Percentiles rank a stretch among this genome's conserved stretches.
These are phyloP conservation scores for Gari tellinella DNA, from an alignment of 2,888 invertebrate genomes.

Conservation along the genomic window DNA sequence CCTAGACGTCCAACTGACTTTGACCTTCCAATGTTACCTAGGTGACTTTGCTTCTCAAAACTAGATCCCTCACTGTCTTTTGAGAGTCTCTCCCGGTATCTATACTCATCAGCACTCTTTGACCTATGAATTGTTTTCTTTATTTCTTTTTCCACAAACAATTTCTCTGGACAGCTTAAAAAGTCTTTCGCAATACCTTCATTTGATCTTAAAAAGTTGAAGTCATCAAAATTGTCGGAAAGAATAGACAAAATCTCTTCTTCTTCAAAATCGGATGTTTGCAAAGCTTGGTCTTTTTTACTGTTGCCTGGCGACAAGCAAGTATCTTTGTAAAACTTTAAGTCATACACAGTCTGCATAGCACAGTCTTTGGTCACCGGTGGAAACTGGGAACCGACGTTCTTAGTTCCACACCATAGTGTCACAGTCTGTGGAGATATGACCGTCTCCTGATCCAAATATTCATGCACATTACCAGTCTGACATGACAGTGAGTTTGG, in stretches of 20 bases:
- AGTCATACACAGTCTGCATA: slow-evolving; percentile 70
- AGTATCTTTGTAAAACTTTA: slow-evolving; percentile 11
- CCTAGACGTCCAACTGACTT: slow-evolving; percentile 50
- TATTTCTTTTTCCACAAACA: slow-evolving; percentile 29
- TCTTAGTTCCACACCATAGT: slow-evolving; percentile 79
- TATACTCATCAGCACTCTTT: slow-evolving; percentile 63
- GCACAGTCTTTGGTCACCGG: slow-evolving; percentile 78
- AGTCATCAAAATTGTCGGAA: slow-evolving; percentile 64
- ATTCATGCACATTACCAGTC: slow-evolving; percentile 54
- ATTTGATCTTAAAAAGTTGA: slow-evolving; percentile 50
- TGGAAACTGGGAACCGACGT: slow-evolving; percentile 79
- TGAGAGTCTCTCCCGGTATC: slow-evolving; percentile 7
- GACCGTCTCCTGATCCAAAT: slow-evolving; percentile 63
- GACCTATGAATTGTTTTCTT: slow-evolving; percentile 56
- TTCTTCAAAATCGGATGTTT: slow-evolving; percentile 56
- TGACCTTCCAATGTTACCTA: slow-evolving; percentile 52
- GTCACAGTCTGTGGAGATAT: slow-evolving; percentile 76
- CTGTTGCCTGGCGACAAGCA: slow-evolving; percentile 12
- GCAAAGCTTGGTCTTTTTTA: slow-evolving; percentile 52
- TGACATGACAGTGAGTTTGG: slow-evolving; percentile 60
- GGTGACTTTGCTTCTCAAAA: slow-evolving; percentile 12
- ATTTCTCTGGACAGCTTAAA: slow-evolving; percentile 49
- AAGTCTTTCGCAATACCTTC: slow-evolving; percentile 52
- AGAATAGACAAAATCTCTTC: slow-evolving; percentile 64
- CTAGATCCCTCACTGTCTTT: slow-evolving; percentile 9